phyloP scores from a whole-genome alignment of 2,797 vertebrate species.

The Alectoris magna region DNA sequence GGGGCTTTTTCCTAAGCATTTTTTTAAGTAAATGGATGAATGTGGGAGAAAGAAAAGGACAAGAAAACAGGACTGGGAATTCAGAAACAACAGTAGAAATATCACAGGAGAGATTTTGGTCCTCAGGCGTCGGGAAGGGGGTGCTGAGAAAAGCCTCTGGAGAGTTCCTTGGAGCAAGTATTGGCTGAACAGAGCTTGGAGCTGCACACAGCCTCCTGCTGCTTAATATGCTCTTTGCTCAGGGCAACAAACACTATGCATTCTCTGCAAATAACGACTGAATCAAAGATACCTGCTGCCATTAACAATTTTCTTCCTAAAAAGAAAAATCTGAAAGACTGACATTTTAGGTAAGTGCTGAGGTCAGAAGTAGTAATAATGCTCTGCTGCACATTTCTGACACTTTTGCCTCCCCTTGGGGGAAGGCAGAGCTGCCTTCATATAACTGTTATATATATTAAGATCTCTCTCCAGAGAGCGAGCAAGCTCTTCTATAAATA shows the following conservation, averaged over 20 bases:
- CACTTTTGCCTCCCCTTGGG: not conserved
- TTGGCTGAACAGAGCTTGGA: not conserved
- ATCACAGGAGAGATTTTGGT: not conserved
- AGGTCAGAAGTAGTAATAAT: slow-evolving; percentile 16
- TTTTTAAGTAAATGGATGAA: not conserved
- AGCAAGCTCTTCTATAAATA: slow-evolving; percentile 23
- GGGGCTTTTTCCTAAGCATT: not conserved
- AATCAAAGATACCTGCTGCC: not conserved
- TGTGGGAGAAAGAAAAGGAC: not conserved
- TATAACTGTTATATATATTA: not conserved
- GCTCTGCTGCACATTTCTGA: not conserved
- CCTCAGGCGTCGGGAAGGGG: not conserved
- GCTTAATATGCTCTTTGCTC: slow-evolving; percentile 12
- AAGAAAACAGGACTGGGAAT: not conserved
- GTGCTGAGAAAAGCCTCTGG: not conserved
- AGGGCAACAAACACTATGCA: not conserved
- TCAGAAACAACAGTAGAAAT: not conserved
- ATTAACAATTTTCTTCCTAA: slow-evolving; percentile 38
- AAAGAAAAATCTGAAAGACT: not conserved
- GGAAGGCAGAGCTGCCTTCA: slow-evolving; percentile 3
- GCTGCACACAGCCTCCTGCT: not conserved
- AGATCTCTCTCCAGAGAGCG: not conserved
- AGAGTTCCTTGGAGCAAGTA: not conserved
- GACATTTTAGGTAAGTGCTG: not conserved
- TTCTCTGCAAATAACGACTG: slow-evolving; percentile 7